These are phyloP conservation scores for Zygogramma bicolorata DNA, from an alignment of 2,888 invertebrate genomes.

Conservation along the genomic window DNA sequence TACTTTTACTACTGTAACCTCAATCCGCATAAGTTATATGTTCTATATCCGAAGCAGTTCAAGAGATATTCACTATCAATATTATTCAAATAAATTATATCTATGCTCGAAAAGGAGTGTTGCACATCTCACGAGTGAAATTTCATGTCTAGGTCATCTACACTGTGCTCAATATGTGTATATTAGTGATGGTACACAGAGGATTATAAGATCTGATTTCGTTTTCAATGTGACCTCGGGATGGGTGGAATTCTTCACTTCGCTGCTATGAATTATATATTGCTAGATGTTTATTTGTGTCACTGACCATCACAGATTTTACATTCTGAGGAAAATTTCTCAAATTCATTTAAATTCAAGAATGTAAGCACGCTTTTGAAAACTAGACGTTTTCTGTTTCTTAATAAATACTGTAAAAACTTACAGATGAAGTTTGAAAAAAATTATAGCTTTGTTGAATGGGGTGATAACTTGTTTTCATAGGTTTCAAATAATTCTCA, in stretches of 20 bases:
- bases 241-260: neutral
- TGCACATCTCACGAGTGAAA: conserved; percentile 1
- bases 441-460: no score
- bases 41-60: neutral
- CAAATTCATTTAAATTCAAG: no score
- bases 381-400: no score
- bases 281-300: neutral
- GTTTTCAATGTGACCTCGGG: conserved; percentile 6
- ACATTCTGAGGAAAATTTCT: no score
- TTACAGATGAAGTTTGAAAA: no score
- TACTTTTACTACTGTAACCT: neutral
- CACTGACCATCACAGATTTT: neutral
- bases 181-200: neutral
- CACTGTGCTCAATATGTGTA: conserved; percentile 4
- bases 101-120: neutral
- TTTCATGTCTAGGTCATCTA: conserved; percentile 9
- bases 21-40: neutral
- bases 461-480: no score
- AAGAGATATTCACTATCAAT: neutral
- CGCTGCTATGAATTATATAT: no score
- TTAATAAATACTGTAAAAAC: no score
- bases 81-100: neutral
- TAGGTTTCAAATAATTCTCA: no score
- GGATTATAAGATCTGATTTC: conserved; percentile 7
- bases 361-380: no score